These are phyloP conservation scores for Drosophila parvula DNA, from an alignment of 1,140 invertebrate species.

Conservation along the genomic window DNA sequence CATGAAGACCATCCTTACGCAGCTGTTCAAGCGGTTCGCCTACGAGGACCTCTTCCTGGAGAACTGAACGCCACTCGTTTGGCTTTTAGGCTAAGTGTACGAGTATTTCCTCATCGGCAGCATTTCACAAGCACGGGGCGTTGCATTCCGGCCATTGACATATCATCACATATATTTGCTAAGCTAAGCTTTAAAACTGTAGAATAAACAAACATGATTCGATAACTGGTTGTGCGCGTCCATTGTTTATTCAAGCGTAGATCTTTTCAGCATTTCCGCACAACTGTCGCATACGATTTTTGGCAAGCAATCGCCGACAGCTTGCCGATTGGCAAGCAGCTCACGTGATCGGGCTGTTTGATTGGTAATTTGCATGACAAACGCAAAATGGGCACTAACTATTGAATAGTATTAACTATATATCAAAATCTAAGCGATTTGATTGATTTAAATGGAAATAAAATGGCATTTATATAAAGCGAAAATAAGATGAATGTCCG, in stretches of 20 bases:
- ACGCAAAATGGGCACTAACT: conserved; percentile 2
- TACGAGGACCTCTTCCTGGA: conserved; percentile 79
- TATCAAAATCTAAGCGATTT: background rate
- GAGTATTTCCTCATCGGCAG: conserved; percentile 65
- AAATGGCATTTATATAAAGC: background rate
- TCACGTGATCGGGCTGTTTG: conserved; percentile 55
- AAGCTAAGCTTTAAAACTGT: conserved; percentile 59
- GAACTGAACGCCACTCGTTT: conserved; percentile 35
- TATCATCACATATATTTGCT: conserved; percentile 39
- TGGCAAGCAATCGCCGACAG: conserved; percentile 29
- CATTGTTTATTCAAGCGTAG: conserved; percentile 35
- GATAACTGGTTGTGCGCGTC: conserved; percentile 38
- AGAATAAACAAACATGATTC: conserved; percentile 54
- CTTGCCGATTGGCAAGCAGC: conserved; percentile 31
- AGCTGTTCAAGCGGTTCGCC: conserved; percentile 77
- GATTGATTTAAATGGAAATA: background rate
- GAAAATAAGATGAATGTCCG: background rate
- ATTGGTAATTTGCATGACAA: conserved; percentile 56
- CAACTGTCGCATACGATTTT: conserved; percentile 45
- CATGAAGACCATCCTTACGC: conserved; percentile 85
- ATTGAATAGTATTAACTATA: background rate
- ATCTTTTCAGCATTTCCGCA: conserved; percentile 49
- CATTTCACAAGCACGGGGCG: conserved; percentile 2
- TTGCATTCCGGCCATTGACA: conserved; percentile 52
- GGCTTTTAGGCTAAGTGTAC: conserved; percentile 60